Evolutionary conservation across 2,797 vertebrate species (phyloP).

Genomic region (Astyanax mexicanus): DNA sequence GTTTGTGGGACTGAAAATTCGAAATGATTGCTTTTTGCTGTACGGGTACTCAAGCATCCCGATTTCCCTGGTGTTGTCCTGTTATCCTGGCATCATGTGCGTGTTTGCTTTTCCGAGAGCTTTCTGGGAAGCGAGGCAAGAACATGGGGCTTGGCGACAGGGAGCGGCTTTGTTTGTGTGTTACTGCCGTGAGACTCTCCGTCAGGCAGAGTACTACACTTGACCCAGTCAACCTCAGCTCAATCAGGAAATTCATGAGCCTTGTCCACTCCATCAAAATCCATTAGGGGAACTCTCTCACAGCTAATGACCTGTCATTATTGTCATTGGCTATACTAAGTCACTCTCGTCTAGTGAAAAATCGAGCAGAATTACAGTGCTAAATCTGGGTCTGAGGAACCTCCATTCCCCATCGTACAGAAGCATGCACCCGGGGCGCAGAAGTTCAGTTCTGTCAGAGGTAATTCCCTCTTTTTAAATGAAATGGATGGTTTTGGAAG

Average conservation of each 20-base stretch:
- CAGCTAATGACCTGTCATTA: conserved; percentile 49
- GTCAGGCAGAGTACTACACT: conserved; percentile 39
- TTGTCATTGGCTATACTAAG: conserved; percentile 41
- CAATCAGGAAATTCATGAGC: conserved; percentile 62
- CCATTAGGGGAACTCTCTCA: conserved; percentile 38
- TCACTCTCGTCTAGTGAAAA: conserved; percentile 42
- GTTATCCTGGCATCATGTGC: conserved; percentile 12
- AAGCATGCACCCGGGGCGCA: not conserved
- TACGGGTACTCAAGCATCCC: conserved; percentile 26
- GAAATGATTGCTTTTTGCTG: conserved; percentile 12
- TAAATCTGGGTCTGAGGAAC: not conserved
- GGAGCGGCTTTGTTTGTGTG: conserved; percentile 9
- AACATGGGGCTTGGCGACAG: conserved; percentile 19
- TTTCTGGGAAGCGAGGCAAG: conserved; percentile 10
- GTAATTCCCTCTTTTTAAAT: not conserved
- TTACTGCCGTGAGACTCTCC: conserved; percentile 1
- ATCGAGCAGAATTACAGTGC: conserved; percentile 43
- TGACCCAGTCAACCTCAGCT: conserved; percentile 51
- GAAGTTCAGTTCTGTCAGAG: not conserved
- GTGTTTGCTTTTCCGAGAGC: conserved; percentile 15
- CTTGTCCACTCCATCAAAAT: conserved; percentile 57
- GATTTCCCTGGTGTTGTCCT: not conserved
- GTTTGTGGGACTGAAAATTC: not conserved
- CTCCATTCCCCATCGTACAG: conserved; percentile 1
- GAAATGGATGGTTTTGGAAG: not conserved